These are phyloP conservation scores for Conus ventricosus DNA, from an alignment of 1,140 invertebrate genomes.

Conservation along the genomic window DNA sequence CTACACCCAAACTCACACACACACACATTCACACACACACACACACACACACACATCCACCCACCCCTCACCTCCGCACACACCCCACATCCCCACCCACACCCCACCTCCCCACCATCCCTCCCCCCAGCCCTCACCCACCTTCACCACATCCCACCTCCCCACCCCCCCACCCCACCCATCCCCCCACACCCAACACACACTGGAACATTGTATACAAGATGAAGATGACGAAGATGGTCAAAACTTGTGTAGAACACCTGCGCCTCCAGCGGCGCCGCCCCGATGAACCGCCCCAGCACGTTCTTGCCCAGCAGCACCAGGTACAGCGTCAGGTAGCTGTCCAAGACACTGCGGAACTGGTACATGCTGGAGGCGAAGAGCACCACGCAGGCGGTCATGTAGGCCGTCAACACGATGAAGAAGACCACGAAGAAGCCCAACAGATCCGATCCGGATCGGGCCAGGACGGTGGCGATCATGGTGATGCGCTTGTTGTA, in stretches of 20 bases:
- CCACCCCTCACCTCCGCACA: no score
- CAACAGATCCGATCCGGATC: conserved; percentile 49
- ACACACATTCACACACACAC: no score
- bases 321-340: conserved; percentile 53
- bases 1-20: no score
- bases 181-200: neutral
- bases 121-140: neutral
- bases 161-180: neutral
- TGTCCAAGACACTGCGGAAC: conserved; percentile 56
- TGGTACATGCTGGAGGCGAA: conserved; percentile 54
- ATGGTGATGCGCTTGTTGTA: conserved; percentile 62
- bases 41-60: no score
- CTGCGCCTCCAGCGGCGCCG: conserved; percentile 39
- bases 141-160: neutral
- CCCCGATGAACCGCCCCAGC: conserved; percentile 40
- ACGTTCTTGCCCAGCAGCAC: conserved; percentile 59
- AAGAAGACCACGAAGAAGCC: conserved; percentile 63
- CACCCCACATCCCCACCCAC: no score
- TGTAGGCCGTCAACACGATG: conserved; percentile 64
- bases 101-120: no score
- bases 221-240: conserved; percentile 52
- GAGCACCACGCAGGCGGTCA: conserved; percentile 54
- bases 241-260: conserved; percentile 52
- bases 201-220: conserved; percentile 54
- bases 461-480: conserved; percentile 44